Evolutionary conservation across 2,888 invertebrate genomes (phyloP), one percentile per base, ranked within the genome.

Genomic region (Chirona hameri): DNA sequence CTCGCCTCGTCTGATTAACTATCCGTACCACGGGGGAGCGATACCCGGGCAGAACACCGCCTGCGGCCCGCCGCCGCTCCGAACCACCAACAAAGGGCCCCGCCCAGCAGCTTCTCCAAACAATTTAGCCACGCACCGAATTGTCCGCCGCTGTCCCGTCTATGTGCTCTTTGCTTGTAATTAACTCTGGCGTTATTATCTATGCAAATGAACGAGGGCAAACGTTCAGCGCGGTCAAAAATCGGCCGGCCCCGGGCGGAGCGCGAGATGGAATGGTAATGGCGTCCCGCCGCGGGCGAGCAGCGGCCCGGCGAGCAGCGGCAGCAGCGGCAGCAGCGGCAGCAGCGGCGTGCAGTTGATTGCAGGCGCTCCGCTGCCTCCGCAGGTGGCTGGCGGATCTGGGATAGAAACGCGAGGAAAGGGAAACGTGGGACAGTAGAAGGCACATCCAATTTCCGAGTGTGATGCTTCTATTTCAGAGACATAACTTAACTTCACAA

Each of bases 141-240:
- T 31, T 15, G 29, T 31, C 27, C 46, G 24, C 76, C 76, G 27
- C 10, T 46, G 76, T 76, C 18, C 31, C 31, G 72, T 18, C 14
- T 27, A 72, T 72, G 76, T 76, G 76, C 46, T 31, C 76, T 76
- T 76, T 76, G 76, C 39, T 46, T 76, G 76, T 76, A 76, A 76
- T 76, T 76, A 76, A 76, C 76, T 76, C 39, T 46, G 24, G 76
- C 76, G 21, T 76, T 76, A 76, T 76, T 76, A 76, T 76, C 76
- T 76, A 76, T 76, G 76, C 46, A 76, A 46, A 76, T 76, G 76
- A 76, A 27, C 18, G 76, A 9, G 9, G 24, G 10, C 46, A 24
- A 46, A 76, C 76, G 76, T 46, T 76, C 46, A 76, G 76, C 27
- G 21, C 76, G 39, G 76, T 15, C 76, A 76, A 76, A 76, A 76